Conservation (phyloP, 2,113 vertebrate genomes). For the Hemibagrus wyckioides region DNA sequence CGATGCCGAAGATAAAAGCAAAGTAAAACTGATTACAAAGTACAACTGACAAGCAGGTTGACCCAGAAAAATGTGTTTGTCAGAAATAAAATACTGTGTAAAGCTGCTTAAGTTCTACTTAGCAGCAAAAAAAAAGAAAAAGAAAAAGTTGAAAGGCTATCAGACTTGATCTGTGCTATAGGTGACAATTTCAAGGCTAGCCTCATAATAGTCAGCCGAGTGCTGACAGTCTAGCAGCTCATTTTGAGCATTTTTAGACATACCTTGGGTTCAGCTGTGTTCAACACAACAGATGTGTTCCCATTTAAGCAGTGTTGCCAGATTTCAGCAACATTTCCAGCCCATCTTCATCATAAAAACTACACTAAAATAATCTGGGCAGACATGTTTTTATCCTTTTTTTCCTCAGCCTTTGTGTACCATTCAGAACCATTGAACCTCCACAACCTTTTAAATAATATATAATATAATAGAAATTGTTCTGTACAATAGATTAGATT, state of each 20-base stretch:
- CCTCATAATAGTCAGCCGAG: not conserved
- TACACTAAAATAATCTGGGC: not conserved
- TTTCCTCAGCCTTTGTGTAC: not conserved
- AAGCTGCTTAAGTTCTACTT: not conserved
- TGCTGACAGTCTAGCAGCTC: not conserved
- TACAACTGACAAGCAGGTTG: not conserved
- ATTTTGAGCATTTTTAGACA: not conserved
- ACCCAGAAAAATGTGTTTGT: not conserved
- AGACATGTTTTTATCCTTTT: not conserved
- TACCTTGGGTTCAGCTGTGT: not conserved
- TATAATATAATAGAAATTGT: not conserved
- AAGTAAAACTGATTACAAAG: not conserved
- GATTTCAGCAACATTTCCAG: not conserved
- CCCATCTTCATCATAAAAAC: not conserved
- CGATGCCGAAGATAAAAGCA: not conserved
- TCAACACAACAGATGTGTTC: not conserved
- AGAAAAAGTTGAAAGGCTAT: not conserved
- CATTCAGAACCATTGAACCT: no score
- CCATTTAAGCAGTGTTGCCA: not conserved
- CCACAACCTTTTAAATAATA: not conserved
- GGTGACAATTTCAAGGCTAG: not conserved
- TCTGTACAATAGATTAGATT: no score
- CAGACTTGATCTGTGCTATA: not conserved
- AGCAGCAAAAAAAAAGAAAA: not conserved
- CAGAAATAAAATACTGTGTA: not conserved